phyloP scores from a whole-genome alignment of 1,140 invertebrate species.

The Polypedilum vanderplanki region DNA sequence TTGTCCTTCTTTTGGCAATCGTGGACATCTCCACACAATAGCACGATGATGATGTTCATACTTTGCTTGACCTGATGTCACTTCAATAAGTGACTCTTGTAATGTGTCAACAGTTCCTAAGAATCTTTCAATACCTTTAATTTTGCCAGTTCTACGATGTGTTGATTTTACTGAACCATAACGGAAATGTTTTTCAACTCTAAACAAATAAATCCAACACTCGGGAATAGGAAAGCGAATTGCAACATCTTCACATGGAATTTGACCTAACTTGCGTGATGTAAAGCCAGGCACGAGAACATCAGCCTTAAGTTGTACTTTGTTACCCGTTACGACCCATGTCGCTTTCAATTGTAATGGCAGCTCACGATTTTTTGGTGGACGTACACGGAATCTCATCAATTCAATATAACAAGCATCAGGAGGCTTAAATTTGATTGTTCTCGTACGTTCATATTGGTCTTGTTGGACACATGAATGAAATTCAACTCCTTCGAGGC shows the following conservation, averaged over 20 bases:
- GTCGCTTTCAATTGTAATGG: slow-evolving; percentile 88
- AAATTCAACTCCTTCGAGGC: slow-evolving; percentile 89
- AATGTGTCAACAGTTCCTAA: slow-evolving; percentile 85
- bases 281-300: slow-evolving; percentile 94
- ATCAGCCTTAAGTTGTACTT: slow-evolving; percentile 88
- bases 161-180: slow-evolving; percentile 97
- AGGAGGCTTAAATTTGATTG: slow-evolving; percentile 94
- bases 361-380: slow-evolving; percentile 93
- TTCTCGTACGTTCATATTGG: slow-evolving; percentile 83
- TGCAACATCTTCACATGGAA: slow-evolving; percentile 96
- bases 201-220: slow-evolving; percentile 98
- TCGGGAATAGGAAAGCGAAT: slow-evolving; percentile 97
- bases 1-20: slow-evolving; percentile 94
- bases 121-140: slow-evolving; percentile 90
- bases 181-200: slow-evolving; percentile 96
- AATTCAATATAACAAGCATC: slow-evolving; percentile 98
- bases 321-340: slow-evolving; percentile 78
- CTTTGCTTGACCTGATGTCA: slow-evolving; percentile 95
- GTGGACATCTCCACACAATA: slow-evolving; percentile 96
- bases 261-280: slow-evolving; percentile 86
- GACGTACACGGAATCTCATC: slow-evolving; percentile 91
- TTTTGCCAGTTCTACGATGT: slow-evolving; percentile 79
- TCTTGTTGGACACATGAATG: slow-evolving; percentile 88
- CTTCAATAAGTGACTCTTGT: slow-evolving; percentile 92
- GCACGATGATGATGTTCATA: slow-evolving; percentile 97